Base-by-base conservation (phyloP, 2,113 vertebrate species). In the Dipodomys stephensi region DNA sequence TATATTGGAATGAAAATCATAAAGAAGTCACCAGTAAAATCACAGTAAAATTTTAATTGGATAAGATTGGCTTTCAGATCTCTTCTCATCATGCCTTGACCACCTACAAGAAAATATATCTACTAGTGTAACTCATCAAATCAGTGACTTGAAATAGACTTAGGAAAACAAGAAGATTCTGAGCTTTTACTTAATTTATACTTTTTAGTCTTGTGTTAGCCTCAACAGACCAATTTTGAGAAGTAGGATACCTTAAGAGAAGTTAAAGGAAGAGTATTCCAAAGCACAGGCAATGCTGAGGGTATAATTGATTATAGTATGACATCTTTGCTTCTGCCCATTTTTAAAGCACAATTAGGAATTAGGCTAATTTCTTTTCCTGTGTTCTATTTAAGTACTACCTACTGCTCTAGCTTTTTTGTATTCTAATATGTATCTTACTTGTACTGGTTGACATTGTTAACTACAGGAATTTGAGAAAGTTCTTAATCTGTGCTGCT, bases 261-360 rank as follows among this genome's bases (percentile, higher is more conserved):
- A 81, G 73, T 90, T 10, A 30, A 76, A 72, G n/a, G 53, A 87
- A 71, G 79, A 84, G 89, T 93, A 46, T 90, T 93, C 69, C 85
- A 90, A 92, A 95, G 92, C 96, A 95, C 93, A 92, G 90, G 93
- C 87, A 91, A 77, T 84, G 27, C 0, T 85, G 67, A 93, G 39
- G 25, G 86, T 85, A n/a, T 73, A 57, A 81, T 77, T 62, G 81
- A 83, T 68, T 92, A 76, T 72, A 86, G 30, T 71, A 2, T 83
- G 69, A 80, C 49, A 93, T 93, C 86, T 88, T 92, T 71, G 57
- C 68, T 91, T 94, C 92, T 88, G 71, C 83, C 92, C 82, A 74
- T 93, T 67, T 57, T 57, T 62, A 85, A 95, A 98, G 97, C 98
- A 97, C 98, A 98, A 95, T 93, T 93, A 96, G 80, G 44, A 93